phyloP scores from a whole-genome alignment of 1,140 invertebrate genomes.

The Aphis gossypii region DNA sequence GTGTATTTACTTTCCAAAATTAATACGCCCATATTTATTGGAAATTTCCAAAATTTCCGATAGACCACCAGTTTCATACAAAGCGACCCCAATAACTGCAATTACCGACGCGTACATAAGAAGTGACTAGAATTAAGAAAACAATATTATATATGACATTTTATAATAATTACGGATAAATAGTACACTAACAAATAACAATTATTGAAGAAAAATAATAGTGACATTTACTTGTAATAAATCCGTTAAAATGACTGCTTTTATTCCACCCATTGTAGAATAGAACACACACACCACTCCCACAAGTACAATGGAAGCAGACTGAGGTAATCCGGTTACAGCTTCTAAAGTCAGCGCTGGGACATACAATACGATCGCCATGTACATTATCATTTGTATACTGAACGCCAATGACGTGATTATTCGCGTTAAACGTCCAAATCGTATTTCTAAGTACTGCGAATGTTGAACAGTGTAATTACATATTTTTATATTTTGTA shows the following conservation, averaged over 20 bases:
- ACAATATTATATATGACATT: not conserved
- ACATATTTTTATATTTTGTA: not conserved
- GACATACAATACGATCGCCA: slow-evolving; percentile 92
- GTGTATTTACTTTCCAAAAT: slow-evolving; percentile 69
- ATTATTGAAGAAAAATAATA: not conserved
- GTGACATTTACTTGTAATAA: slow-evolving; percentile 72
- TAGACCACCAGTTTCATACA: slow-evolving; percentile 69
- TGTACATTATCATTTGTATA: slow-evolving; percentile 87
- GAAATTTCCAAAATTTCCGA: slow-evolving; percentile 74
- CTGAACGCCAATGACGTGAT: slow-evolving; percentile 79
- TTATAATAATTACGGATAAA: not conserved
- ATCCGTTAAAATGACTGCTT: slow-evolving; percentile 88
- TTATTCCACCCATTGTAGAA: slow-evolving; percentile 87
- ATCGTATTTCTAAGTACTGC: slow-evolving; percentile 83
- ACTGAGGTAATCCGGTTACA: slow-evolving; percentile 80
- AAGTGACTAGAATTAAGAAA: slow-evolving; percentile 67
- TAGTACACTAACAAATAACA: not conserved
- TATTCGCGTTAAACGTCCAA: slow-evolving; percentile 70
- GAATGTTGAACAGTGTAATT: slow-evolving; percentile 60
- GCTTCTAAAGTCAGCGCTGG: slow-evolving; percentile 89
- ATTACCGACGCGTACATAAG: slow-evolving; percentile 81
- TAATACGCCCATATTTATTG: slow-evolving; percentile 70
- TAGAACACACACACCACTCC: slow-evolving; percentile 87
- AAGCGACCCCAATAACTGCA: slow-evolving; percentile 76
- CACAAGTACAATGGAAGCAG: slow-evolving; percentile 80